Percentiles rank a stretch among this genome's conserved stretches.
These are phyloP conservation scores for Malurus cyaneus DNA, from an alignment of 2,113 vertebrate genomes.

Conservation along the genomic window DNA sequence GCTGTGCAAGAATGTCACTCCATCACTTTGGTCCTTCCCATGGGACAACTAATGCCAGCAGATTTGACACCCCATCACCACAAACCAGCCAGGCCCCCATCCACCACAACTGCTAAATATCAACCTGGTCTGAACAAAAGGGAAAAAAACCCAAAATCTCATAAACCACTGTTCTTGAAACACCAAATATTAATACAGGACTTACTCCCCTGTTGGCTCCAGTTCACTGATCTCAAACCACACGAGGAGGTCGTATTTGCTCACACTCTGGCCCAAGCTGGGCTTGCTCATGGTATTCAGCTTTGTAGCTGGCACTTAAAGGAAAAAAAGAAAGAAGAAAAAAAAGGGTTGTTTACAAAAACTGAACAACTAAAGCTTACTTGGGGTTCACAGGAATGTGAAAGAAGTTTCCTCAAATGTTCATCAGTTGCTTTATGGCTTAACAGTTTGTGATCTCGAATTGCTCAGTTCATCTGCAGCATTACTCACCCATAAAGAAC, in stretches of 20 bases:
- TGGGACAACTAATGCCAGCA: background rate
- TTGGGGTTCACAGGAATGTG: background rate
- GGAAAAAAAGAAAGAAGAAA: background rate
- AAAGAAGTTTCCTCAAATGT: background rate
- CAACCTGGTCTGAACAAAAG: background rate
- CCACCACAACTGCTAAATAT: background rate
- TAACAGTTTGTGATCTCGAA: background rate
- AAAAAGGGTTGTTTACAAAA: background rate
- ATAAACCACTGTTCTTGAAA: background rate
- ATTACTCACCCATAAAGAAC: background rate
- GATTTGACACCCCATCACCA: background rate
- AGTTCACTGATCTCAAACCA: slow-evolving; percentile 99
- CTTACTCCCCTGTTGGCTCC: slow-evolving; percentile 99
- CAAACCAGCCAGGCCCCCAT: background rate
- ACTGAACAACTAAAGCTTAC: background rate
- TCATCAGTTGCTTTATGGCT: background rate
- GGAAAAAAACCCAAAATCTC: background rate
- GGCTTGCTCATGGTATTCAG: slow-evolving; percentile 94
- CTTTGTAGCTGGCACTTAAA: slow-evolving; percentile 93
- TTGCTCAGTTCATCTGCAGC: background rate
- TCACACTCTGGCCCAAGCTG: slow-evolving; percentile 93
- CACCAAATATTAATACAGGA: background rate
- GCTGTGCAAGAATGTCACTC: background rate
- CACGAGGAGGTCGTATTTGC: slow-evolving; percentile 96
- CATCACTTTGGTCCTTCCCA: background rate